A percentile compares a stretch with the other conserved stretches of the same genome.
phyloP scores from a whole-genome alignment of 2,888 invertebrate genomes.

The Platycheirus albimanus region DNA sequence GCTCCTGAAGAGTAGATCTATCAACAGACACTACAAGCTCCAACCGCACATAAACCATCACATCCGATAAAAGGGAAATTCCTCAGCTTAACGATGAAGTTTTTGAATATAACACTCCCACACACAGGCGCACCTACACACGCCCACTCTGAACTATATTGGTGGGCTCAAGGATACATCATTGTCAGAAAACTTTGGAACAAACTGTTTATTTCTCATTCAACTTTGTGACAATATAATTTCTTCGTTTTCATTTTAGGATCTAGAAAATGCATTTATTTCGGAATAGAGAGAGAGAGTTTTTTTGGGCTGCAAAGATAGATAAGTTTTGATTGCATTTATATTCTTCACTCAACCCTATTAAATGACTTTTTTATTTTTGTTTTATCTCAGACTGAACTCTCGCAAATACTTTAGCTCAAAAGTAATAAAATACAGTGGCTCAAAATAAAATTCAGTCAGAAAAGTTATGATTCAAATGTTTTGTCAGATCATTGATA shows the following conservation, averaged over 20 bases:
- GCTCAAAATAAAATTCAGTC: too few relatives aligned
- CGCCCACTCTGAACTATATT: conserved; percentile 5
- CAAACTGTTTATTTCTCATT: conserved; percentile 49
- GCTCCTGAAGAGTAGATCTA: conserved; percentile 1
- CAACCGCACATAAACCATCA: conserved; percentile 36
- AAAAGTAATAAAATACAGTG: too few relatives aligned
- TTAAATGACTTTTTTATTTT: conserved; percentile 5
- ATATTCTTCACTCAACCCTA: not conserved
- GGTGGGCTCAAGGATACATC: conserved; percentile 37
- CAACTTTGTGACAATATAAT: conserved; percentile 56
- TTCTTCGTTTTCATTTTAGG: conserved; percentile 29
- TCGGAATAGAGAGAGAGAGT: not conserved
- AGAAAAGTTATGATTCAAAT: too few relatives aligned
- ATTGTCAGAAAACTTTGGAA: conserved; percentile 50
- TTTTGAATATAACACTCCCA: conserved; percentile 28
- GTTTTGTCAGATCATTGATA: too few relatives aligned
- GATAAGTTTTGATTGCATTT: conserved; percentile 11
- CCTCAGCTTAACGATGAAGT: conserved; percentile 25
- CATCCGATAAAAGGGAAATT: conserved; percentile 49
- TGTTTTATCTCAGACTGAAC: not conserved
- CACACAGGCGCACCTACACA: conserved; percentile 16
- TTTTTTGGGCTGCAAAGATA: not conserved
- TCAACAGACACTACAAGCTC: conserved; percentile 28
- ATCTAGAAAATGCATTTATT: conserved; percentile 26
- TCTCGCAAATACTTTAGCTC: not conserved